These are phyloP conservation scores for Ophioninae sp. DNA, from an alignment of 2,888 invertebrate species.

Conservation along the genomic window DNA sequence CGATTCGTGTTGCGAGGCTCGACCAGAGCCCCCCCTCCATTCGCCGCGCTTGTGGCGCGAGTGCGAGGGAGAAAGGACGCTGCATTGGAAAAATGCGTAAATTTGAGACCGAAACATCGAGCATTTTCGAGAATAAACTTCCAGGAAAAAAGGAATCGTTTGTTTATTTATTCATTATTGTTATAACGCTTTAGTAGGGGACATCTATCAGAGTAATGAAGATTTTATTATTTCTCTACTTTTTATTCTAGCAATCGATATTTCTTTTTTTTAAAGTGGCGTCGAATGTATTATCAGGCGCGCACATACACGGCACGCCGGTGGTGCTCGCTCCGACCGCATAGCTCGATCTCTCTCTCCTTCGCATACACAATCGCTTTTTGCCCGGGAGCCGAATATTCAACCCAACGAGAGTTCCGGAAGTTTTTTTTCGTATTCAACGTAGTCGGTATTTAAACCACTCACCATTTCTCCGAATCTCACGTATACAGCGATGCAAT, in stretches of 20 bases:
- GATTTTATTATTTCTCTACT: slow-evolving; percentile 2
- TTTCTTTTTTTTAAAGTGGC: slow-evolving; percentile 64
- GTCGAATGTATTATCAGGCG: slow-evolving; percentile 62
- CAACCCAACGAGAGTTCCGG: slow-evolving; percentile 69
- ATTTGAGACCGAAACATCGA: slow-evolving; percentile 22
- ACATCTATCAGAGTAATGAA: background rate
- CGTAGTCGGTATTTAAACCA: slow-evolving; percentile 27
- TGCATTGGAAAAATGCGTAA: slow-evolving; percentile 26
- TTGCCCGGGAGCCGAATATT: slow-evolving; percentile 69
- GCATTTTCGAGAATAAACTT: slow-evolving; percentile 1
- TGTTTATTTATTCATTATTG: background rate
- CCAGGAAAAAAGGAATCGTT: background rate
- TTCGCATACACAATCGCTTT: slow-evolving; percentile 15
- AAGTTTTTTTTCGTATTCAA: slow-evolving; percentile 51
- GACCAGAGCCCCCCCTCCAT: slow-evolving; percentile 4
- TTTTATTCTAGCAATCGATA: slow-evolving; percentile 51
- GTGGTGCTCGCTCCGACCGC: slow-evolving; percentile 31
- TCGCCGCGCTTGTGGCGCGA: slow-evolving; percentile 7
- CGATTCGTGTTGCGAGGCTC: slow-evolving; percentile 58
- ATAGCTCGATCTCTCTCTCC: slow-evolving; percentile 39
- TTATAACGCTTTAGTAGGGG: background rate
- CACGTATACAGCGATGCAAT: slow-evolving; percentile 26
- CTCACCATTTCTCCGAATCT: slow-evolving; percentile 73
- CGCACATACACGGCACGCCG: slow-evolving; percentile 46
- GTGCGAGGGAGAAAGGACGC: slow-evolving; percentile 33